Percentiles rank a stretch among this genome's conserved stretches.
These are phyloP conservation scores for Loriculus beryllinus DNA, from an alignment of 2,797 vertebrate genomes.

Conservation along the genomic window DNA sequence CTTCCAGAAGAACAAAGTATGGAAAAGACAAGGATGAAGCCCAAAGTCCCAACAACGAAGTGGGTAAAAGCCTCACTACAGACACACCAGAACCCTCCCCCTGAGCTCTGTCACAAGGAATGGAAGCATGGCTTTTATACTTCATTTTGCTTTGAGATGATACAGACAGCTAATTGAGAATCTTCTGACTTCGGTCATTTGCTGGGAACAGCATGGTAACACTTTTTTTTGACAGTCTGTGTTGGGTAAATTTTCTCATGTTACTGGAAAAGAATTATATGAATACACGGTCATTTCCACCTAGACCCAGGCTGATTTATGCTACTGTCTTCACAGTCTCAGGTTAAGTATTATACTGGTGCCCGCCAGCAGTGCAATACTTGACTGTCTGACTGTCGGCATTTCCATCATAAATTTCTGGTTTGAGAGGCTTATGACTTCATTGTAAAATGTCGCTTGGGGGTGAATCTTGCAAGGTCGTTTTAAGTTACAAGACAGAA, in stretches of 20 bases:
- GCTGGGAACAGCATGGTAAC: not conserved
- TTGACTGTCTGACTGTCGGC: slow-evolving; percentile 45
- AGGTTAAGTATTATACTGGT: slow-evolving; percentile 47
- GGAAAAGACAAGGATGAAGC: not conserved
- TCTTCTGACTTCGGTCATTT: not conserved
- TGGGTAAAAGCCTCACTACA: not conserved
- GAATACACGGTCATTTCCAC: slow-evolving; percentile 21
- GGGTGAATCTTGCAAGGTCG: slow-evolving; percentile 65
- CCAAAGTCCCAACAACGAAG: not conserved
- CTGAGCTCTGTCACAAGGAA: not conserved
- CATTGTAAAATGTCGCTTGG: slow-evolving; percentile 63
- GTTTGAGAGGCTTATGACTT: slow-evolving; percentile 69
- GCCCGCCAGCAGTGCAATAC: slow-evolving; percentile 12
- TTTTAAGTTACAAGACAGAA: slow-evolving; percentile 68
- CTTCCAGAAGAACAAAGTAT: not conserved
- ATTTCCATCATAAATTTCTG: slow-evolving; percentile 71
- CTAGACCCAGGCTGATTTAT: slow-evolving; percentile 66
- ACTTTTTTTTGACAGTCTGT: slow-evolving; percentile 33
- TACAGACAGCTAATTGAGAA: slow-evolving; percentile 22
- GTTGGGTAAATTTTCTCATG: slow-evolving; percentile 38
- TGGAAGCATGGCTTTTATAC: not conserved
- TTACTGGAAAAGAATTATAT: slow-evolving; percentile 44
- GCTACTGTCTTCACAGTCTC: slow-evolving; percentile 38
- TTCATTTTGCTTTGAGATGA: slow-evolving; percentile 33
- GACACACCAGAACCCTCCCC: not conserved